Percentiles rank a stretch among this genome's conserved stretches.
Evolutionary conservation across 1,140 invertebrate species (phyloP).

Genomic region (Dreissena polymorpha): DNA sequence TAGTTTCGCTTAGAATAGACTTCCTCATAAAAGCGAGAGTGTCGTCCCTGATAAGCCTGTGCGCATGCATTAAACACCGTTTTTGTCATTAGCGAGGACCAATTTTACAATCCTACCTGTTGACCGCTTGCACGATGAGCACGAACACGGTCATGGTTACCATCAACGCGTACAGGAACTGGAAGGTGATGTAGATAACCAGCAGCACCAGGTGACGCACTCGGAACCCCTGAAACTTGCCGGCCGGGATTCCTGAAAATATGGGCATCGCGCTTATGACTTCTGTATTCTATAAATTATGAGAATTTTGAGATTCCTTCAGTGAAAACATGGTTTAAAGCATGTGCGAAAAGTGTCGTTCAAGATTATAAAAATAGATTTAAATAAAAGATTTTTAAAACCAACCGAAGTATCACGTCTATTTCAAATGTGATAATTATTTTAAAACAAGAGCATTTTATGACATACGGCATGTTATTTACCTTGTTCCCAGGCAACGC

Average conservation of each 20-base stretch:
- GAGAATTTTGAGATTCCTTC: too few species aligned
- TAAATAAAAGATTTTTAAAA: too few species aligned
- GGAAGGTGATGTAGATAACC: conserved; percentile 46
- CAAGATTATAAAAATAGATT: too few species aligned
- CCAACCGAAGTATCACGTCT: too few species aligned
- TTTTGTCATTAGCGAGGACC: neutral
- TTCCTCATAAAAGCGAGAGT: too few species aligned
- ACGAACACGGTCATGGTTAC: conserved; percentile 55
- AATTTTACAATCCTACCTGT: conserved; percentile 32
- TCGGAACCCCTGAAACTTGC: conserved; percentile 37
- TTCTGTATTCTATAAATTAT: too few species aligned
- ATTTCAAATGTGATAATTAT: too few species aligned
- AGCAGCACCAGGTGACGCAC: conserved; percentile 46
- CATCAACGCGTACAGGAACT: conserved; percentile 43
- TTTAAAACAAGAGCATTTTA: neutral
- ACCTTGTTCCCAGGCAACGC: conserved; percentile 55
- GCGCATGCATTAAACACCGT: too few species aligned
- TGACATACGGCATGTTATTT: neutral
- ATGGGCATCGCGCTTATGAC: too few species aligned
- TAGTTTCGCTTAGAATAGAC: too few species aligned
- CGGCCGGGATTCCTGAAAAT: conserved; percentile 45
- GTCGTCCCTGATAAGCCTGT: too few species aligned
- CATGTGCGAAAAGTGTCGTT: neutral
- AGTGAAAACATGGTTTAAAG: too few species aligned
- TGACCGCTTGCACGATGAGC: conserved; percentile 39